Evolutionary conservation across 2,888 invertebrate genomes (phyloP), one percentile per base, ranked within the genome.

Genomic region (Andrena fulva): DNA sequence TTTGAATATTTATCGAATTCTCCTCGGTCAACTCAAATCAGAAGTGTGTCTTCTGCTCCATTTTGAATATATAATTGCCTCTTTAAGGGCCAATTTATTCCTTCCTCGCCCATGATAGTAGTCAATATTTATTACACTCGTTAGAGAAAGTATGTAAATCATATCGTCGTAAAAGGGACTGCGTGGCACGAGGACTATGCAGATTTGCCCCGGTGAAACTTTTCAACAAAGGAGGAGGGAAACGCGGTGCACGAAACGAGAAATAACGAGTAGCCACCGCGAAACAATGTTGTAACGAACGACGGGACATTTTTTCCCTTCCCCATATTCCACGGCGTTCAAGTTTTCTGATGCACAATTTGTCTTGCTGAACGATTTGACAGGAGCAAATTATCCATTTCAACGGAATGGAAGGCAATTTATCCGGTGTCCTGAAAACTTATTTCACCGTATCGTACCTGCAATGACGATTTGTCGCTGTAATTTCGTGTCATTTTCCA

Each of bases 341-440:
- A 56, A 33, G 31, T 70, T 48, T 66, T 67, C 69, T 12, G 77
- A 83, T 67, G 72, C 62, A 35, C 73, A 77, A 83, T 83, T 78
- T 82, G 67, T 68, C 63, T 52, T 42, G 33, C 59, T 62, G 59
- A 81, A 60, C 77, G 82, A 77, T 76, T 82, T 35, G 72, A 82
- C 82, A 69, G 71, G 2, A 72, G 82, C 33, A 60, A 72, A 82
- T 81, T 82, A 81, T 69, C 71, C 72, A 71, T 82, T 82, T 81
- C 82, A 82, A 82, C 82, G 77, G 73, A 82, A 73, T 72, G 68
- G 76, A 82, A 72, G 76, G 77, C 82, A 82, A 82, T 82, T 82
- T 73, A 82, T 76, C 50, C 77, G 54, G 24, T 82, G 82, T 59
- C 82, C 82, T 77, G 77, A 73, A 82, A 82, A 82, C 76, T 82